Conservation (phyloP, 2,797 vertebrate genomes). For the Coluber constrictor region DNA sequence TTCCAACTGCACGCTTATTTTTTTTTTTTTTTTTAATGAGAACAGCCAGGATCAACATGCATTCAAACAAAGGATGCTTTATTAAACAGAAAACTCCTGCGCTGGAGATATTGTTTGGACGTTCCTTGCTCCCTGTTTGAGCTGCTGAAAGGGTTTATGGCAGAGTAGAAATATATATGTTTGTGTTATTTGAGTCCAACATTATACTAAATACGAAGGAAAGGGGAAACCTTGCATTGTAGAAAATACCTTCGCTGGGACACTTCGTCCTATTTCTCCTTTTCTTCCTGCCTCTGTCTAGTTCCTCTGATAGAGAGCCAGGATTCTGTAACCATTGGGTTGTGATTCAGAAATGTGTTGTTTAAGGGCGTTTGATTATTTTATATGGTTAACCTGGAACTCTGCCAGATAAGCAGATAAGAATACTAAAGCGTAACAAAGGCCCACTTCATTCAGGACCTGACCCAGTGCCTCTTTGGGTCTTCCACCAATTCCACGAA, state of each 20-base stretch:
- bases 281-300: neutral
- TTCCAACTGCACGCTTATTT: neutral
- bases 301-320: neutral
- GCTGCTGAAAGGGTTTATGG: neutral
- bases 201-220: neutral
- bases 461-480: neutral
- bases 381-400: neutral
- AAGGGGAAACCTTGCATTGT: neutral
- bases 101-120: slow-evolving; percentile 18
- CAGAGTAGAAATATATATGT: neutral
- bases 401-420: neutral
- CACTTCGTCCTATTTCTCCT: neutral
- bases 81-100: slow-evolving; percentile 1
- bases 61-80: slow-evolving; percentile 30
- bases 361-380: neutral
- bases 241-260: neutral
- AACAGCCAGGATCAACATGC: slow-evolving; percentile 28
- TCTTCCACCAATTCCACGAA: neutral
- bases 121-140: neutral
- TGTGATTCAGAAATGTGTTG: neutral
- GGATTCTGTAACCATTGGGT: neutral
- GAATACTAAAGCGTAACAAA: neutral
- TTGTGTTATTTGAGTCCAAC: neutral
- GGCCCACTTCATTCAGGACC: neutral
- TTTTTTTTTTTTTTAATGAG: slow-evolving; percentile 26